Base-by-base conservation (phyloP, 2,888 invertebrate species). In the Drosophila yooni region DNA sequence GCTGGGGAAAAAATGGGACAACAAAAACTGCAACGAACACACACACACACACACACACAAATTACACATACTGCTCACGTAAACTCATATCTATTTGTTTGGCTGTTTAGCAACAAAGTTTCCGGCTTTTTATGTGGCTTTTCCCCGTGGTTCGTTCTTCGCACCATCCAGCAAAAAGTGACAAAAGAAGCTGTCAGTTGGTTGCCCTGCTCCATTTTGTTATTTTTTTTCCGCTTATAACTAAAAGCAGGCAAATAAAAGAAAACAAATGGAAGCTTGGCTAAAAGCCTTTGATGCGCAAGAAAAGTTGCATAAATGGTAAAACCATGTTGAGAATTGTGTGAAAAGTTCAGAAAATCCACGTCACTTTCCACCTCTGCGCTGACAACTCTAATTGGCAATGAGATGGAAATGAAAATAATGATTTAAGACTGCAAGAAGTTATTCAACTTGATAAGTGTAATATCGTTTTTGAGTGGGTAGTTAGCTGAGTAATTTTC, bases 151-250 rank as follows among this genome's bases (percentile, higher is more conserved):
- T 71, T 76, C 65, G 52, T 36, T 54, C 51, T 63, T 60, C 54
- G 62, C 80, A 68, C 68, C 60, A 72, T 34, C n/a, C 76, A 38
- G 83, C 66, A 79, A 82, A 79, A 76, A 82, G 81, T 70, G 86
- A 86, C 83, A 85, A 85, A 82, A 86, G 83, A 82, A 76, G 72
- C 81, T 86, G 82, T 85, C 82, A 82, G 83, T 79, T 81, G 63
- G 64, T 62, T 63, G 59, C 53, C 34, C 63, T 51, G 38, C 61
- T 6, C 56, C 36, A 11, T 15, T 21, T 21, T 25, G 46, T 27
- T 36, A 1, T 27, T 56, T 54, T 56, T n/a, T 54, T 66, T 73
- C 79, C 75, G 43, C 59, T 70, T 56, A 70, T 65, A 81, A 70
- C 81, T 63, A 76, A 67, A 62, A 66, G 29, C 58, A 53, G 60